Evolutionary conservation across 2,113 vertebrate genomes (phyloP), one percentile per base, ranked within the genome.

Genomic region (Cepphus grylle): DNA sequence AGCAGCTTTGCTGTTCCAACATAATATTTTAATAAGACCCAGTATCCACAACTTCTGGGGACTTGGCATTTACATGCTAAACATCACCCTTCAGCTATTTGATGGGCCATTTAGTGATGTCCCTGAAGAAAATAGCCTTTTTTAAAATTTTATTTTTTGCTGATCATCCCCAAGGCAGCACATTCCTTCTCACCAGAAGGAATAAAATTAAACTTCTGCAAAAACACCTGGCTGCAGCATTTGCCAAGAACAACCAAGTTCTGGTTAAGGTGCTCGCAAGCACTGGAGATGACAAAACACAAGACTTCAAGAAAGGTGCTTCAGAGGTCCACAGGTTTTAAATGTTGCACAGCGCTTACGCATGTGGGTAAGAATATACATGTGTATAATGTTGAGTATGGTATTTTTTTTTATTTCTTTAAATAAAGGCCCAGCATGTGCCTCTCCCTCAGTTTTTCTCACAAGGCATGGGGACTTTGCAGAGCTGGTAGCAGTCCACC

Each of bases 361-460:
- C 16, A 7, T 1, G 5, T 49, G 29, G 9, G 17, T 69, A 76
- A 61, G 47, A 85, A 86, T 69, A 92, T 2, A 78, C 3, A 26
- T 5, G 9, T 1, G 6, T 19, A n/a, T 34, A 50, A 53, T 0
- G 0, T 2, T 12, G 11, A 74, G 2, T 26, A 47, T 9, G 22
- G 11, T 6, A 5, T 15, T 42, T 59, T 40, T 40, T 80, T 66
- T 12, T 5, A 59, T 47, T 85, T 47, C 52, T 63, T 90, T 58
- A 34, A 82, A 47, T 32, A 81, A 88, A 67, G 22, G 29, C 15
- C 10, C 14, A 49, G 14, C 6, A 4, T 12, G 5, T 85, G 52
- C 19, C 15, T 70, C 42, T 74, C 32, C 34, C 47, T 76, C n/a
- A 32, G 15, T n/a, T 93, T 67, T 87, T 92, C 43, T 58, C 74